Conservation (phyloP, 2,888 invertebrate genomes). For the Perizoma flavofasciatum region DNA sequence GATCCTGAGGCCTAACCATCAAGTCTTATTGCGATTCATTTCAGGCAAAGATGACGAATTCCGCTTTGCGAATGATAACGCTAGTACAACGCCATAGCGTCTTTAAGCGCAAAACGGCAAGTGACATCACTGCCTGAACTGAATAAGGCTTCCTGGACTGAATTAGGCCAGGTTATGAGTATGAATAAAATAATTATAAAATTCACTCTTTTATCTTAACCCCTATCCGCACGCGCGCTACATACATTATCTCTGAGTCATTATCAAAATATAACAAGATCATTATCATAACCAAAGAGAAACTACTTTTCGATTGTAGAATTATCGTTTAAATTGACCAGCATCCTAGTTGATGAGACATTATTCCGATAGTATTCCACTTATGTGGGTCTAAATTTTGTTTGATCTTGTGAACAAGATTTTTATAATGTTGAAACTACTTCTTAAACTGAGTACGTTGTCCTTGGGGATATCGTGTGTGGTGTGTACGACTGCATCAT, state of each 20-base stretch:
- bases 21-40: too few relatives aligned
- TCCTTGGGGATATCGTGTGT: conserved; percentile 56
- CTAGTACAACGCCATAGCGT: too few relatives aligned
- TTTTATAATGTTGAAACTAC: conserved; percentile 51
- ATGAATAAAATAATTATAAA: neutral
- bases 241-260: conserved; percentile 38
- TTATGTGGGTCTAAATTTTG: conserved; percentile 4
- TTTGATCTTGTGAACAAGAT: conserved; percentile 8
- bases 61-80: too few relatives aligned
- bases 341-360: conserved; percentile 23
- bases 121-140: too few relatives aligned
- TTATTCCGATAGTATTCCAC: conserved; percentile 12
- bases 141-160: too few relatives aligned
- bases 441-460: conserved; percentile 54
- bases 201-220: conserved; percentile 22
- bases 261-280: conserved; percentile 42
- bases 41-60: too few relatives aligned
- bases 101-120: too few relatives aligned
- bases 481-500: conserved; percentile 49
- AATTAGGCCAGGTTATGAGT: too few relatives aligned
- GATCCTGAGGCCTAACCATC: too few relatives aligned
- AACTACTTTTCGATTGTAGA: conserved; percentile 8
- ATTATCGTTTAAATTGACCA: conserved; percentile 26
- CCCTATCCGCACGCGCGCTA: conserved; percentile 39
- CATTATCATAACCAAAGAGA: conserved; percentile 28